phyloP scores from a whole-genome alignment of 2,888 invertebrate species.

The Carpatolechia fugitivella region DNA sequence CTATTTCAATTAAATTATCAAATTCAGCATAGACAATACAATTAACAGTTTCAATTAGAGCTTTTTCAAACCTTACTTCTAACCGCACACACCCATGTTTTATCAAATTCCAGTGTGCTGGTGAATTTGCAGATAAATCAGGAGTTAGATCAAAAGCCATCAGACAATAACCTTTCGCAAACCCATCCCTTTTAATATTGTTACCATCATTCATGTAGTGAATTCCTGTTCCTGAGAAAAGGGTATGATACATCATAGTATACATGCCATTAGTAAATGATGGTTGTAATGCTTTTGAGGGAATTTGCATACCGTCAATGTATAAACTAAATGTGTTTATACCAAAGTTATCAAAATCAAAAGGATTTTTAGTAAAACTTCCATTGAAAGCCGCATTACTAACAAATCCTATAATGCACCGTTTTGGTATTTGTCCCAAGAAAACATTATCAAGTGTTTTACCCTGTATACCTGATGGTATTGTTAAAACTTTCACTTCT shows the following conservation, averaged over 20 bases:
- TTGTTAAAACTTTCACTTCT: conserved; percentile 28
- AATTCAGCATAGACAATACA: conserved; percentile 29
- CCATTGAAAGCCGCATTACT: conserved; percentile 25
- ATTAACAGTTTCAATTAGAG: conserved; percentile 27
- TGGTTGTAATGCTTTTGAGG: conserved; percentile 23
- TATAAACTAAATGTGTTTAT: conserved; percentile 27
- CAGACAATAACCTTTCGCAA: conserved; percentile 26
- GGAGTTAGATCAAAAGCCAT: conserved; percentile 30
- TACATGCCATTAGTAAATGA: conserved; percentile 13
- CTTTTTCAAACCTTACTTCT: conserved; percentile 27
- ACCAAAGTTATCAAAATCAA: conserved; percentile 28
- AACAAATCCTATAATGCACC: conserved; percentile 27
- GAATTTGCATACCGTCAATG: conserved; percentile 26
- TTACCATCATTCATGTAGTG: conserved; percentile 30
- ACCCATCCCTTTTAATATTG: conserved; percentile 27
- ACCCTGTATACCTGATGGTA: conserved; percentile 26
- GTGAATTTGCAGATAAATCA: conserved; percentile 25
- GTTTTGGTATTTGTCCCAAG: conserved; percentile 27
- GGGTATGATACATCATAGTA: conserved; percentile 21
- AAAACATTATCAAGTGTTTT: conserved; percentile 29
- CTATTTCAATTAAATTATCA: conserved; percentile 28
- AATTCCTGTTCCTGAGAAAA: conserved; percentile 29
- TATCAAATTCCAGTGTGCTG: conserved; percentile 28
- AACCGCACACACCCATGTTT: conserved; percentile 25
- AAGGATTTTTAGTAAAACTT: conserved; percentile 27